Conservation (phyloP, 2,888 invertebrate genomes). For the Dysmachus trigonus region DNA sequence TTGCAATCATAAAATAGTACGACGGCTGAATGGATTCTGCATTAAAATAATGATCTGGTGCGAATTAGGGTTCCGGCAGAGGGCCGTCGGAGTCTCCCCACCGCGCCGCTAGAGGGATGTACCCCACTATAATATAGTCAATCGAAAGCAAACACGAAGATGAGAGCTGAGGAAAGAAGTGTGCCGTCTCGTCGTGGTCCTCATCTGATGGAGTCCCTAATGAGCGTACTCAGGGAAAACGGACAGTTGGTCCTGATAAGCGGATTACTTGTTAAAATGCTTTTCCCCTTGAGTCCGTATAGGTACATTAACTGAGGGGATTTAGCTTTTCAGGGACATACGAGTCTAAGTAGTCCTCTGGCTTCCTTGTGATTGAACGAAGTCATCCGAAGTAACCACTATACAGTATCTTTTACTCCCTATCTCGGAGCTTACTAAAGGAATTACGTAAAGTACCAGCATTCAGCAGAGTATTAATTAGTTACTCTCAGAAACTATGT, state of each 20-base stretch:
- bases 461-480: neutral
- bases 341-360: neutral
- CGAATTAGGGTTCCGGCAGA: neutral
- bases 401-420: neutral
- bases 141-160: neutral
- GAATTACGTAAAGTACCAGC: neutral
- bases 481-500: neutral
- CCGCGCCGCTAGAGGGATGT: neutral
- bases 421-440: neutral
- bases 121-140: neutral
- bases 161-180: neutral
- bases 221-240: neutral
- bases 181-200: neutral
- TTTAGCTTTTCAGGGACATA: neutral
- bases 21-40: slow-evolving; percentile 1
- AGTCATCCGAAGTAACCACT: neutral
- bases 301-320: neutral
- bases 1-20: slow-evolving; percentile 30
- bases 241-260: neutral
- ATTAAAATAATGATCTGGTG: slow-evolving; percentile 12
- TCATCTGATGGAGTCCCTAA: neutral
- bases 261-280: neutral
- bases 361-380: neutral
- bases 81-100: neutral
- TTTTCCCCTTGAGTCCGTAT: neutral